Evolutionary conservation across 2,113 vertebrate species (phyloP), one percentile per base, ranked within the genome.

Genomic region (Nettapus auritus): DNA sequence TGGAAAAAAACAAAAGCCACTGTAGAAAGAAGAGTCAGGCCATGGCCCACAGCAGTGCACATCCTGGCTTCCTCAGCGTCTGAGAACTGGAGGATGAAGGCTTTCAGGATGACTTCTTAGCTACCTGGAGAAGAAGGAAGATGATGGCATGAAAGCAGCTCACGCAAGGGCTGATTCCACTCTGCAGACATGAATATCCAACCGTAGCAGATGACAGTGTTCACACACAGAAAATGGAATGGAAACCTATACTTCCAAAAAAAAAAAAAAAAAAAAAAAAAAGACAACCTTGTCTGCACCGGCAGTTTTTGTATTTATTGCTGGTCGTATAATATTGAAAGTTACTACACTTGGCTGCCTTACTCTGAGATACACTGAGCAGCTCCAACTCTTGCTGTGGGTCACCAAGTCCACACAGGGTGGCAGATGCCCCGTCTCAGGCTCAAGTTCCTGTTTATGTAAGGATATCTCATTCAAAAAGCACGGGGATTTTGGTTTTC

Each of bases 11-110:
- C 20, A n/a, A 56, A 60, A 62, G 20, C n/a, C 8, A 14, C 6
- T 42, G 29, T 8, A 76, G 42, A 55, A 82, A 36, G 44, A 56
- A 59, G 9, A 86, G 23, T 4, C n/a, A 74, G 62, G 22, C 38
- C 23, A 57, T 0, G 0, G 28, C 40, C 82, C 23, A 23, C 25
- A 22, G 13, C 8, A 36, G 22, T 26, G 82, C 56, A 73, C n/a
- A 36, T 88, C 63, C 36, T 44, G 18, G 23, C 28, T 69, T 91
- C 53, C 52, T 26, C 1, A 4, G 9, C 2, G 11, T 6, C 21
- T 2, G 5, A 93, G 36, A 89, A 64, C 28, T 50, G 63, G 8
- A 86, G 13, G n/a, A 80, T 44, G 55, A 89, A 44, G 20, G 25
- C 20, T 87, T 89, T 86, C 16, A 36, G 44, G 36, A 44, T 31